phyloP scores from a whole-genome alignment of 2,888 invertebrate species.

The Hetaerina titia region DNA sequence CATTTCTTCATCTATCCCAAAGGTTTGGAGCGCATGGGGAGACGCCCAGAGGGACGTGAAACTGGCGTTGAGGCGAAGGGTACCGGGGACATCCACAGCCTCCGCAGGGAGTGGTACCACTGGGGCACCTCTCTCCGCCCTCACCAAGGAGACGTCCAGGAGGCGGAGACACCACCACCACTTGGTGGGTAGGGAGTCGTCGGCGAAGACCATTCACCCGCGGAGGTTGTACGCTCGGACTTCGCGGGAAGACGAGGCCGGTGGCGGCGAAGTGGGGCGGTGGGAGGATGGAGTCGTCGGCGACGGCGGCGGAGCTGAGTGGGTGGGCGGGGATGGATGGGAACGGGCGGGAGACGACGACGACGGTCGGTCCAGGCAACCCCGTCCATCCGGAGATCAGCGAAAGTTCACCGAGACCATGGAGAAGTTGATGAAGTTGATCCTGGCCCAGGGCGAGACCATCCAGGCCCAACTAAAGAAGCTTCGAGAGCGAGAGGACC shows the following conservation, averaged over 20 bases:
- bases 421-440: conserved; percentile 79
- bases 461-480: conserved; percentile 78
- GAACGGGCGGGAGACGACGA: conserved; percentile 37
- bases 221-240: conserved; percentile 73
- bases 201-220: conserved; percentile 73
- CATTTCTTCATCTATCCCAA: not conserved
- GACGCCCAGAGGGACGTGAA: conserved; percentile 83
- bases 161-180: conserved; percentile 69
- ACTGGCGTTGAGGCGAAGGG: conserved; percentile 76
- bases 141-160: conserved; percentile 63
- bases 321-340: not conserved
- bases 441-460: conserved; percentile 82
- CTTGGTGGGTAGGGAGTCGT: conserved; percentile 4
- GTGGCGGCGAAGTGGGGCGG: conserved; percentile 54
- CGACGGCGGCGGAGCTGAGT: not conserved
- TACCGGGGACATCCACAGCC: conserved; percentile 74
- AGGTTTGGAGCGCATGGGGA: conserved; percentile 89
- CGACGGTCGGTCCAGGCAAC: conserved; percentile 1
- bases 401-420: conserved; percentile 77
- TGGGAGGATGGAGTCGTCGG: not conserved
- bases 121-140: conserved; percentile 14
- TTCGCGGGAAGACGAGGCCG: conserved; percentile 50
- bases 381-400: conserved; percentile 68
- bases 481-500: conserved; percentile 84
- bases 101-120: conserved; percentile 67